phyloP scores from a whole-genome alignment of 92 coral and sea anemone genomes.

The Porites cylindrica region DNA sequence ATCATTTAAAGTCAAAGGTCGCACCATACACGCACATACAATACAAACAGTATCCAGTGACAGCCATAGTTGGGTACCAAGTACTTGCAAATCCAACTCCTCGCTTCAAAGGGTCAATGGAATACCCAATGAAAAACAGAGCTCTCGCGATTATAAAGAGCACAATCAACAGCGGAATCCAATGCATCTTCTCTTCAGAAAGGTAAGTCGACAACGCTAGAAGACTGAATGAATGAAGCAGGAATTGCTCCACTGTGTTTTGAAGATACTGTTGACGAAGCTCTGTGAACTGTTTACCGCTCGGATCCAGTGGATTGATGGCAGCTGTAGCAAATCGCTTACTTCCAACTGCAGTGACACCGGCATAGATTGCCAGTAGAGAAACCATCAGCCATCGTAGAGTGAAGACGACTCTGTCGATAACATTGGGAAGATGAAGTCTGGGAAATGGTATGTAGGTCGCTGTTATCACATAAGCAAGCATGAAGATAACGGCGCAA shows the following conservation, averaged over 20 bases:
- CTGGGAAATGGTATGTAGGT: constrained; percentile 24
- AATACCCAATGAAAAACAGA: constrained; percentile 70
- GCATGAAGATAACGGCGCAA: neutral
- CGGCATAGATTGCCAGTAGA: constrained; percentile 48
- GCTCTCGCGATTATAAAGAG: constrained; percentile 57
- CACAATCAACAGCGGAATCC: constrained; percentile 50
- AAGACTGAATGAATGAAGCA: constrained; percentile 57
- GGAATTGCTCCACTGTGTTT: constrained; percentile 77
- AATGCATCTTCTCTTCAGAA: constrained; percentile 55
- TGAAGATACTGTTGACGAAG: constrained; percentile 47
- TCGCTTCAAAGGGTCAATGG: constrained; percentile 37
- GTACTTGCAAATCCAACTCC: constrained; percentile 62
- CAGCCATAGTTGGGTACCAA: constrained; percentile 40
- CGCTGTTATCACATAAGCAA: neutral
- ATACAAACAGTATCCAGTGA: constrained; percentile 48
- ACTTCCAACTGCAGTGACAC: constrained; percentile 54
- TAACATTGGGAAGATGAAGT: constrained; percentile 49
- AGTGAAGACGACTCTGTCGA: constrained; percentile 60
- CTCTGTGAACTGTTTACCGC: constrained; percentile 36
- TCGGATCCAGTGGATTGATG: constrained; percentile 56
- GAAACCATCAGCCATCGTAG: constrained; percentile 59
- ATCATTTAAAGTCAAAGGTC: too few relatives aligned
- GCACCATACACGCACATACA: constrained; percentile 28
- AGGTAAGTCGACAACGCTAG: constrained; percentile 60
- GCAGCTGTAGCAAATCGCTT: constrained; percentile 57